phyloP scores from a whole-genome alignment of 2,113 vertebrate genomes.

The Pomatostomus ruficeps region DNA sequence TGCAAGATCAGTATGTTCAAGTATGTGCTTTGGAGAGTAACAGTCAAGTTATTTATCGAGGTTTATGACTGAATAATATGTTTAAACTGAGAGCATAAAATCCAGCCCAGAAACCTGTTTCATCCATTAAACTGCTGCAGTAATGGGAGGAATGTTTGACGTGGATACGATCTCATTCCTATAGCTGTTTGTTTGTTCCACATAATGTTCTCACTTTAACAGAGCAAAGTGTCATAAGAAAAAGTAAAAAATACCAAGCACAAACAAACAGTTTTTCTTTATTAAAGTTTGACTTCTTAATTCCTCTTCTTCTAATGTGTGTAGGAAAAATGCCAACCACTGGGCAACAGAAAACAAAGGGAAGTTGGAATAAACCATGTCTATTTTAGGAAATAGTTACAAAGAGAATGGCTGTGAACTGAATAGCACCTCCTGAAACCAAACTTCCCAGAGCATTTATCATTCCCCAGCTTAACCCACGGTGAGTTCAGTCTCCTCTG shows the following conservation, averaged over 20 bases:
- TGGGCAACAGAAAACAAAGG: not conserved
- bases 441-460: not conserved
- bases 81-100: not conserved
- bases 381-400: not conserved
- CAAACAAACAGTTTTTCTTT: not conserved
- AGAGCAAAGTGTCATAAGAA: not conserved
- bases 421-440: not conserved
- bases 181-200: not conserved
- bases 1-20: not conserved
- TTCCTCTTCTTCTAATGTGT: not conserved
- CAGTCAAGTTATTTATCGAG: not conserved
- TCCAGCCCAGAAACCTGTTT: not conserved
- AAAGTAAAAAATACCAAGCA: not conserved
- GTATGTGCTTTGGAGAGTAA: not conserved
- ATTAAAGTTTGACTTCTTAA: not conserved
- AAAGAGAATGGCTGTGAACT: not conserved
- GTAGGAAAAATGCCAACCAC: not conserved
- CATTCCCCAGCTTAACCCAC: not conserved
- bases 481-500: not conserved
- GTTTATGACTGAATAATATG: not conserved
- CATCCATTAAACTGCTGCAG: not conserved
- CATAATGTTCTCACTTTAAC: not conserved
- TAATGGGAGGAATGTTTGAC: not conserved
- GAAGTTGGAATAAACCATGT: not conserved
- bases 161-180: not conserved